These are phyloP conservation scores for Macaria liturata DNA, from an alignment of 2,888 invertebrate genomes.

Conservation along the genomic window DNA sequence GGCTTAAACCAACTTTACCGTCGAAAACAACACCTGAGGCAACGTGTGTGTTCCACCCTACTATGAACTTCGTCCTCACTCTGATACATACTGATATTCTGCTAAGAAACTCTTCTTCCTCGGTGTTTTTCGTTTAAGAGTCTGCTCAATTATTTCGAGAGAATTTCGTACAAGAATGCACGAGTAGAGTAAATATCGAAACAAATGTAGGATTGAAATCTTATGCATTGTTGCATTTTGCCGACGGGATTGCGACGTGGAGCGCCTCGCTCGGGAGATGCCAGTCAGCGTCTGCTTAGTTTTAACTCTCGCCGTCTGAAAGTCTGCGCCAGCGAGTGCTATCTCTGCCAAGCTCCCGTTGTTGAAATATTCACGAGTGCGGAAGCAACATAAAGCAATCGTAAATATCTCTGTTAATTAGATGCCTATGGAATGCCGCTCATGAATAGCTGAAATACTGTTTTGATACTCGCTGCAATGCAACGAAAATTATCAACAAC, in stretches of 20 bases:
- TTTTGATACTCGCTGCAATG: neutral
- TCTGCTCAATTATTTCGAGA: constrained; percentile 11
- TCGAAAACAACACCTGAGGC: constrained; percentile 71
- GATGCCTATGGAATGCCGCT: neutral
- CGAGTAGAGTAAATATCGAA: constrained; percentile 44
- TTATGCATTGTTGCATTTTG: constrained; percentile 79
- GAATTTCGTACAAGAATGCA: constrained; percentile 23
- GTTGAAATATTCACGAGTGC: neutral
- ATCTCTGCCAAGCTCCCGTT: constrained; percentile 27
- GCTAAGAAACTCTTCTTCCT: constrained; percentile 10
- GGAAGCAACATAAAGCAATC: too few species aligned
- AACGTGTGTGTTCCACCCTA: constrained; percentile 50
- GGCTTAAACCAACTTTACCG: constrained; percentile 75
- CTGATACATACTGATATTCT: constrained; percentile 26
- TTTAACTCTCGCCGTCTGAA: constrained; percentile 58
- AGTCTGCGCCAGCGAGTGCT: constrained; percentile 36
- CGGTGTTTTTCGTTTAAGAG: too few species aligned
- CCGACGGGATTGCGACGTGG: constrained; percentile 72
- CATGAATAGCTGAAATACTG: neutral
- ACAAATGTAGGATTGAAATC: constrained; percentile 74
- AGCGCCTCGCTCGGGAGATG: constrained; percentile 59
- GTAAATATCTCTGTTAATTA: too few species aligned
- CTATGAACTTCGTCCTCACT: constrained; percentile 35
- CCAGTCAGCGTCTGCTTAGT: constrained; percentile 78
- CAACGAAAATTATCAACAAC: constrained; percentile 37